Conservation (phyloP, 2,888 invertebrate species). For the Sipha maydis region DNA sequence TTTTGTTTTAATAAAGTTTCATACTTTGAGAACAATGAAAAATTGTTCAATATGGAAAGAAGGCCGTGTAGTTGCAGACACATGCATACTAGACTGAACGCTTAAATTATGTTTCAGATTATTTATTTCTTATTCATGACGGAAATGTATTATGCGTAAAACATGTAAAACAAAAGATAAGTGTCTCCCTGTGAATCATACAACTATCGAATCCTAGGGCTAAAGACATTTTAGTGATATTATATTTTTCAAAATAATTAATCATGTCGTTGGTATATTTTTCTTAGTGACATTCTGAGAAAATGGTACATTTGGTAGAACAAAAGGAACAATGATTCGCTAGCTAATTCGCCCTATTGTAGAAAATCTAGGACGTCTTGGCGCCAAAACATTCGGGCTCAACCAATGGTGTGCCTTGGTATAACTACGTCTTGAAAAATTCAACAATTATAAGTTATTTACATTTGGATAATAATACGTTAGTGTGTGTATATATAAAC, state of each 20-base stretch:
- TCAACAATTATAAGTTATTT: constrained; percentile 41
- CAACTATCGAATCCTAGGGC: not conserved
- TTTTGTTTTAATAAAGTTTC: constrained; percentile 51
- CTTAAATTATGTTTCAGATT: not conserved
- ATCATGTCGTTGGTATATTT: not conserved
- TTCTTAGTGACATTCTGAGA: not conserved
- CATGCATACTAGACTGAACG: not conserved
- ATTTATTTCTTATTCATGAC: not conserved
- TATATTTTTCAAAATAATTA: constrained; percentile 32
- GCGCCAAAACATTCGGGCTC: constrained; percentile 40
- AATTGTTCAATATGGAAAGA: not conserved
- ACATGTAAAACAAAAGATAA: not conserved
- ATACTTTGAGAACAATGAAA: constrained; percentile 21
- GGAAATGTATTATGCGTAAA: not conserved
- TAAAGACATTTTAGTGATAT: not conserved
- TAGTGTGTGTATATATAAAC: too few relatives aligned
- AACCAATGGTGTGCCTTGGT: constrained; percentile 7
- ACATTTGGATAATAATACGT: not conserved
- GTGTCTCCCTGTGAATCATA: not conserved
- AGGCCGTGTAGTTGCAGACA: not conserved
- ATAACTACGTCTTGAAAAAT: not conserved
- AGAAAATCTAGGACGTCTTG: constrained; percentile 32
- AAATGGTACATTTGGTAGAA: constrained; percentile 15
- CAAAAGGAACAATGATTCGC: constrained; percentile 29
- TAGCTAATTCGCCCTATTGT: not conserved